Evolutionary conservation across 2,888 invertebrate genomes (phyloP).

Genomic region (Cynaeus angustus): DNA sequence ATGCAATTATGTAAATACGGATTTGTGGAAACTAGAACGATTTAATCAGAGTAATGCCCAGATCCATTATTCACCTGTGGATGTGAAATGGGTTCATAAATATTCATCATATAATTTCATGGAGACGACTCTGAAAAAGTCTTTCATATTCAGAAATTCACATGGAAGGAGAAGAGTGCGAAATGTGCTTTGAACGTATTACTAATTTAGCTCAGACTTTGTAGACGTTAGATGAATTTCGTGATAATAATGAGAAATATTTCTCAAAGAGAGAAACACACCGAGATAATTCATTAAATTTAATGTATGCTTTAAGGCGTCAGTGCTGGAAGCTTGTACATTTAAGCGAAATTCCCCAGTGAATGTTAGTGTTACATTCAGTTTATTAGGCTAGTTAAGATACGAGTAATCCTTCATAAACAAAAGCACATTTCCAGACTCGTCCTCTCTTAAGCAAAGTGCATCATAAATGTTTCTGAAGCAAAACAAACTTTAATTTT

Average conservation of each 20-base stretch:
- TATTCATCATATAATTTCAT: conserved; percentile 36
- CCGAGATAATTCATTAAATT: conserved; percentile 58
- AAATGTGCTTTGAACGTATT: conserved; percentile 45
- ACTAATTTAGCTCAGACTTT: conserved; percentile 47
- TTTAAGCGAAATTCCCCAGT: conserved; percentile 53
- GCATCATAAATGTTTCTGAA: conserved; percentile 47
- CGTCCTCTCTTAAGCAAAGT: conserved; percentile 47
- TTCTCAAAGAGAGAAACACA: conserved; percentile 52
- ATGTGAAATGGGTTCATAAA: conserved; percentile 40
- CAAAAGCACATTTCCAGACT: conserved; percentile 51
- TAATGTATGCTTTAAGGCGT: conserved; percentile 57
- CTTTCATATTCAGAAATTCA: conserved; percentile 26
- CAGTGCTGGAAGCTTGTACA: conserved; percentile 49
- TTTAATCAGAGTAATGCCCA: conserved; percentile 27
- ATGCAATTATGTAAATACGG: conserved; percentile 14
- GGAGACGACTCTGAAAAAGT: conserved; percentile 33
- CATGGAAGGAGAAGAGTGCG: conserved; percentile 38
- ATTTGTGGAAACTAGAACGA: conserved; percentile 20
- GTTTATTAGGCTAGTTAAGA: conserved; percentile 56
- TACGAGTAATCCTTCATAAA: conserved; percentile 55
- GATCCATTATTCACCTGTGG: conserved; percentile 38
- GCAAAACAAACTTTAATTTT: conserved; percentile 23
- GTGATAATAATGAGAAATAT: conserved; percentile 54
- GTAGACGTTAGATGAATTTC: conserved; percentile 49
- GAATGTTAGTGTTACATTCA: conserved; percentile 54